These are phyloP conservation scores for Ceratosolen solmsi DNA, from an alignment of 1,140 invertebrate species.

Conservation along the genomic window DNA sequence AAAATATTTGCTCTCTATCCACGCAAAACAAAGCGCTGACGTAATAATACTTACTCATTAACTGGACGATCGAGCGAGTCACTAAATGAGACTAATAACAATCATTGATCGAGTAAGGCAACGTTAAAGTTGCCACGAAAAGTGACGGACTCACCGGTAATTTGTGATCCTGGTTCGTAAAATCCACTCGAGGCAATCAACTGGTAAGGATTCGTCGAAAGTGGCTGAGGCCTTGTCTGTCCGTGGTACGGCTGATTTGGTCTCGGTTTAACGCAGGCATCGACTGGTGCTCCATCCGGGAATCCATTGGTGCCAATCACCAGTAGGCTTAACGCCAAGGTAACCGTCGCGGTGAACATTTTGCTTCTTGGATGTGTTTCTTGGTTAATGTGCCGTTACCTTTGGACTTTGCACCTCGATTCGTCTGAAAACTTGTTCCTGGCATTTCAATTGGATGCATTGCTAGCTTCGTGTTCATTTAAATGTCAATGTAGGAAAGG, in stretches of 20 bases:
- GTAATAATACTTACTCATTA: too few relatives aligned
- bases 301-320: constrained; percentile 70
- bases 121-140: too few relatives aligned
- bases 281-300: constrained; percentile 84
- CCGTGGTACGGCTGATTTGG: constrained; percentile 85
- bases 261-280: constrained; percentile 82
- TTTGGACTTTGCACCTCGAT: too few relatives aligned
- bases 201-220: constrained; percentile 78
- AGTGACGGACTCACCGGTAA: constrained; percentile 74
- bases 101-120: too few relatives aligned
- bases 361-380: neutral
- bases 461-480: neutral
- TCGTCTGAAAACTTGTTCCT: neutral
- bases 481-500: too few relatives aligned
- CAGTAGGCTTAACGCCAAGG: constrained; percentile 51
- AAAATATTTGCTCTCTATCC: too few relatives aligned
- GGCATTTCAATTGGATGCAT: neutral
- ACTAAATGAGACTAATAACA: too few relatives aligned
- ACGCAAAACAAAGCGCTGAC: too few relatives aligned
- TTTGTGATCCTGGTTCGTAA: constrained; percentile 79
- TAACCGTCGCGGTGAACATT: constrained; percentile 50
- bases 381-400: neutral
- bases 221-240: constrained; percentile 77
- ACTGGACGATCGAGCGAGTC: too few relatives aligned
- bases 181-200: constrained; percentile 77